Evolutionary conservation across 1,140 invertebrate species (phyloP), one percentile per base, ranked within the genome.

Genomic region (Zaprionus tsacasi): DNA sequence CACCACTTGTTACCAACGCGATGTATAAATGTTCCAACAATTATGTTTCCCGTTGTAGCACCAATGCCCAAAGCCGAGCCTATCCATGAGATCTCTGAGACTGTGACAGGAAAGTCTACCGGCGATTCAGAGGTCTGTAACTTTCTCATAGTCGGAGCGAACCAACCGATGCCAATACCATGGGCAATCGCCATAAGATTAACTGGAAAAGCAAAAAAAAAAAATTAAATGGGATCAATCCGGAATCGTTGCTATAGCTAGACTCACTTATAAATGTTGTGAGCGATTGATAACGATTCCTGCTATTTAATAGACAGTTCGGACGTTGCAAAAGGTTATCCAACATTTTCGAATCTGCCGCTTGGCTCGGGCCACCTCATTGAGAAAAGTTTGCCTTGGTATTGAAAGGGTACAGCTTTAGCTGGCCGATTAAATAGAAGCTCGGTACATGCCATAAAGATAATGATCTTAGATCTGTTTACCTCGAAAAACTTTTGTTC

Each of bases 101-200:
- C 76, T 11, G 13, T 76, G 10, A 88, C 6, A 3, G 52, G n/a
- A 21, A 83, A 91, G 2, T 52, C 48, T 0, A 91, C 55, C 0
- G 82, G 81, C 0, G 78, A 61, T 1, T 78, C 52, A 0, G 3
- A 45, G 1, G 88, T 63, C 25, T 91, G 83, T 35, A 91, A 50
- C 6, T 72, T 81, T 7, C 81, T 54, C 38, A 91, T 27, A 10
- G 64, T 81, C 11, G 87, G 87, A 2, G 87, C 80, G 0, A 82
- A 68, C 87, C 87, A 91, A 1, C 88, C 87, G 1, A 87, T 59
- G 33, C 75, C 74, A 25, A 81, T 78, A 56, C 87, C 87, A 79
- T 91, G 88, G 8, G 87, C 65, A n/a, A 91, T 58, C 38, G 80
- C 73, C 43, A 91, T 88, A 0, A 88, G 7, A 61, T 91, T 89